phyloP scores from a whole-genome alignment of 2,888 invertebrate genomes.

The Mantis religiosa region DNA sequence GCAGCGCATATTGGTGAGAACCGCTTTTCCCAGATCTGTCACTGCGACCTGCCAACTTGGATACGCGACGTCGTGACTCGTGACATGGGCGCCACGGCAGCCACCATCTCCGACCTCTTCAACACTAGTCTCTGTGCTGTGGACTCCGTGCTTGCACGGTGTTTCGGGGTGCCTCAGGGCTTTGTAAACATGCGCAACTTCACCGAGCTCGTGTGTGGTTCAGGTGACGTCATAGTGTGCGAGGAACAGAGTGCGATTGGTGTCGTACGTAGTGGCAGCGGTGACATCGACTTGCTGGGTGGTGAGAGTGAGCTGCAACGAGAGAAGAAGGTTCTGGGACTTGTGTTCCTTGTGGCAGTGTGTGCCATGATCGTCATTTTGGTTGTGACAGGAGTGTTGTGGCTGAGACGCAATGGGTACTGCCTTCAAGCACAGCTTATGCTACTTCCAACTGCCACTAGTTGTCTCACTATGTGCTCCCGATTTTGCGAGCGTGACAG shows the following conservation, averaged over 20 bases:
- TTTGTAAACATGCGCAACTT: slow-evolving; percentile 61
- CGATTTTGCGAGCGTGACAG: slow-evolving; percentile 35
- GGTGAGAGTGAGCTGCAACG: slow-evolving; percentile 25
- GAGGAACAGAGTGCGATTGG: slow-evolving; percentile 42
- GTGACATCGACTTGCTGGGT: not conserved
- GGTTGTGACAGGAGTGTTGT: slow-evolving; percentile 53
- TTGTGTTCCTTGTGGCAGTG: slow-evolving; percentile 52
- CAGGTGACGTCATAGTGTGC: slow-evolving; percentile 53
- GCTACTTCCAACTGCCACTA: slow-evolving; percentile 20
- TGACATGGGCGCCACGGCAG: slow-evolving; percentile 42
- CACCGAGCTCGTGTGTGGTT: slow-evolving; percentile 55
- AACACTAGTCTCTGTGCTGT: slow-evolving; percentile 61
- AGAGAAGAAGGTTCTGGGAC: slow-evolving; percentile 41
- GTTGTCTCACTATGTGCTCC: slow-evolving; percentile 21
- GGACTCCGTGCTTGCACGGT: slow-evolving; percentile 54
- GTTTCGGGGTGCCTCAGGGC: slow-evolving; percentile 62
- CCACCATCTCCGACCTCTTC: slow-evolving; percentile 34
- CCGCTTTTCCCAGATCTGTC: slow-evolving; percentile 50
- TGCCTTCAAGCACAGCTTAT: slow-evolving; percentile 46
- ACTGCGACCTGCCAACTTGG: slow-evolving; percentile 59
- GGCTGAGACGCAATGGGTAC: slow-evolving; percentile 56
- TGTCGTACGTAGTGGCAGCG: not conserved
- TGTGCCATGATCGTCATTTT: slow-evolving; percentile 52
- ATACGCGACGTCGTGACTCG: slow-evolving; percentile 47
- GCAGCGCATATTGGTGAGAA: not conserved